Conservation (phyloP, 2,888 invertebrate species). For the Metallyticus violacea region DNA sequence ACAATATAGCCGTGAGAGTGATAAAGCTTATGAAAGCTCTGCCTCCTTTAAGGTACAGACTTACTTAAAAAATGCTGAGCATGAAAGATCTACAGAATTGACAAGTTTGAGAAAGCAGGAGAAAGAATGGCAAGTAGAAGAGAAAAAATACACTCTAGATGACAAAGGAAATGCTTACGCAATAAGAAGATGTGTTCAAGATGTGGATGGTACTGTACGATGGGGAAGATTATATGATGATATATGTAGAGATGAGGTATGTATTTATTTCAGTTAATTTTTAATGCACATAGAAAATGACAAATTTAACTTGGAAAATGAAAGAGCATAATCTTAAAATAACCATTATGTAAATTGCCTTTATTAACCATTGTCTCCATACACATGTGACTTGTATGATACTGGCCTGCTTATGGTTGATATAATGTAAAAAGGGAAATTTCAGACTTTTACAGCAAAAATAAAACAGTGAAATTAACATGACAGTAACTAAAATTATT, state of each 20-base stretch:
- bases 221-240: background rate
- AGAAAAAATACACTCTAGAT: background rate
- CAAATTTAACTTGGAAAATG: background rate
- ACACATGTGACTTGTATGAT: no score
- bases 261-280: background rate
- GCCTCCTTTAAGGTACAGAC: background rate
- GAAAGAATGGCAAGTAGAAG: background rate
- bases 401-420: no score
- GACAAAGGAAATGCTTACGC: constrained; percentile 9
- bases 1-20: background rate
- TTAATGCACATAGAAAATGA: background rate
- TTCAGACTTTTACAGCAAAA: no score
- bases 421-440: no score
- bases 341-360: no score
- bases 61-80: background rate
- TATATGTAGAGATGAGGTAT: constrained; percentile 16
- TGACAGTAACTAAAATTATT: no score
- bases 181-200: constrained; percentile 15
- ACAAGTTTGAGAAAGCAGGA: background rate
- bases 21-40: background rate
- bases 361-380: no score
- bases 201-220: background rate
- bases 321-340: background rate
- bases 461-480: no score
- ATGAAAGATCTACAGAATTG: background rate